phyloP scores from a whole-genome alignment of 1,140 invertebrate species.

The Diplogasteroides magnus region DNA sequence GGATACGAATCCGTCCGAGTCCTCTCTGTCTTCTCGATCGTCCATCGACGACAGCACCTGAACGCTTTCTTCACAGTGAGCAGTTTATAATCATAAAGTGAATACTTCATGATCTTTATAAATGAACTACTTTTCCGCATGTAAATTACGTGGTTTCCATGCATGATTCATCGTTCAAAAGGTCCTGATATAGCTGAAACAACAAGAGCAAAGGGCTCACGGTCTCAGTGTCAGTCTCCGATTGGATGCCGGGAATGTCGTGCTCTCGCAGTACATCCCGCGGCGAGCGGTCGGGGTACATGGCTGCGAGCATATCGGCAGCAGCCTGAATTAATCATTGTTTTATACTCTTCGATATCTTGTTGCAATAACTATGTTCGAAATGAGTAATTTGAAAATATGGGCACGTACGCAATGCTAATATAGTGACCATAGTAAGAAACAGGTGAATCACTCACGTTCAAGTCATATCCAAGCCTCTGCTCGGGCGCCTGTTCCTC shows the following conservation, averaged over 20 bases:
- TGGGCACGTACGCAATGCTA: too few species aligned
- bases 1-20: conserved; percentile 28
- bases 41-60: conserved; percentile 17
- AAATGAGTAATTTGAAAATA: too few species aligned
- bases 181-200: too few species aligned
- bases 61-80: conserved; percentile 2
- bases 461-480: neutral
- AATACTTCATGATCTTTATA: too few species aligned
- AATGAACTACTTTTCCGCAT: too few species aligned
- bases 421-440: too few species aligned
- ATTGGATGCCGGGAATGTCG: conserved; percentile 32
- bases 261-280: conserved; percentile 41
- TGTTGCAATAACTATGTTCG: too few species aligned
- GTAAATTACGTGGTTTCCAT: too few species aligned
- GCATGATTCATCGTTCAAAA: too few species aligned
- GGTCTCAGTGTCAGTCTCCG: conserved; percentile 15
- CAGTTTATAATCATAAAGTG: too few species aligned
- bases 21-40: conserved; percentile 14
- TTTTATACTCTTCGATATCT: conserved; percentile 19
- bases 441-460: conserved; percentile 9
- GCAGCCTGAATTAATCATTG: conserved; percentile 37
- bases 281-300: conserved; percentile 42
- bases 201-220: too few species aligned
- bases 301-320: conserved; percentile 43
- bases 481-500: conserved; percentile 1